Base-by-base conservation (phyloP, 1,140 invertebrate genomes). In the Habropoda laboriosa region DNA sequence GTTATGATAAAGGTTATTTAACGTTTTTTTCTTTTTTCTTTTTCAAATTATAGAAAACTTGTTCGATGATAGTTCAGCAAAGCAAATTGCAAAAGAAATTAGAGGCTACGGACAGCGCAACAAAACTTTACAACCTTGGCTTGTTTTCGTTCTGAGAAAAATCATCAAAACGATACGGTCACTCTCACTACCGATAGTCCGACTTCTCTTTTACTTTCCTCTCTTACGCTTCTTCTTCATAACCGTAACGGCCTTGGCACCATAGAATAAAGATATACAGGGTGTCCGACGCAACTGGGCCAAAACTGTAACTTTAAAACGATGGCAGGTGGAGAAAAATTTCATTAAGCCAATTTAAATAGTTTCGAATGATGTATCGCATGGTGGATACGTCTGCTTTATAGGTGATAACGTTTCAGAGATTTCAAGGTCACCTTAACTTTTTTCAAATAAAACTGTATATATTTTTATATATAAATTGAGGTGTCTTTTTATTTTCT, bases 91-190 rank as follows among this genome's bases (percentile, higher is more conserved):
- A 66, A 53, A 82, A 85, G 75, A 82, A 79, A 86, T 87, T 57
- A 57, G 47, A 42, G 57, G 40, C 67, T 38, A 78, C 68, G 68
- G 49, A 57, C 53, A 53, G 67, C 60, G 84, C 67, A 79, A 79
- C 75, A 84, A 83, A 83, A 72, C 79, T 58, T 79, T 57, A 53
- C 79, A 87, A 86, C 86, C 85, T 86, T 87, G 85, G 42, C 67
- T 83, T 42, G 78, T 87, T 86, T 81, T 83, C 79, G 72, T 53
- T 40, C 32, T 24, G 74, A 87, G 85, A 86, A 87, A 84, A 86
- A 86, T 87, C 81, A 71, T 84, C 79, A 82, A 79, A 86, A 75
- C 75, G 61, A 67, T 67, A 51, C 61, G 58, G 60, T 21, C 67
- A 74, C 85, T 85, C 68, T 85, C 70, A 24, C 64, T 42, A 32